phyloP scores from a whole-genome alignment of 2,113 vertebrate genomes.

The Trogon melanurus region DNA sequence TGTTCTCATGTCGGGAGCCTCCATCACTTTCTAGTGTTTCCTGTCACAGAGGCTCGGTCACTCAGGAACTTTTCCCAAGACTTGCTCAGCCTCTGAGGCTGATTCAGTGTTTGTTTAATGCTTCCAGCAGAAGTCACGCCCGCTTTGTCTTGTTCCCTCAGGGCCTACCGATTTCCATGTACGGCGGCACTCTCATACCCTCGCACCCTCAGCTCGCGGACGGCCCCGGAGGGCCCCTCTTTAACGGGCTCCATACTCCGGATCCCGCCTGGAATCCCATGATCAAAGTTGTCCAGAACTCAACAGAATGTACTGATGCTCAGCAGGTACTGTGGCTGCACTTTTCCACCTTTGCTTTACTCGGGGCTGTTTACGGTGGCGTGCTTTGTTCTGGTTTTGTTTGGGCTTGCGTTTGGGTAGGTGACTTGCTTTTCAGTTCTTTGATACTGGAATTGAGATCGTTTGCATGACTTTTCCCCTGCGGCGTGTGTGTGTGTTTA shows the following conservation, averaged over 20 bases:
- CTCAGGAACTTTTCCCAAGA: not conserved
- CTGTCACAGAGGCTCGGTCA: not conserved
- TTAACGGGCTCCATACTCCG: slow-evolving; percentile 93
- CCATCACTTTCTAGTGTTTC: not conserved
- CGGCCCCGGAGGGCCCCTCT: slow-evolving; percentile 91
- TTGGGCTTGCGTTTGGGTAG: not conserved
- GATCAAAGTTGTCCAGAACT: slow-evolving; percentile 97
- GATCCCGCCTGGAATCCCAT: slow-evolving; percentile 98
- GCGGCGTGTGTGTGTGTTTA: not conserved
- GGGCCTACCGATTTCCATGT: slow-evolving; percentile 98
- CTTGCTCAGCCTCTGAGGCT: not conserved
- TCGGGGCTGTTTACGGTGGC: not conserved
- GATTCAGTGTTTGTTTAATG: not conserved
- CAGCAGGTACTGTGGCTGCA: slow-evolving; percentile 86
- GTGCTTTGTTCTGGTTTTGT: not conserved
- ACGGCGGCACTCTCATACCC: slow-evolving; percentile 93
- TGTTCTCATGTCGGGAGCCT: not conserved
- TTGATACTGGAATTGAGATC: not conserved
- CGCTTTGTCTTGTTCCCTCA: slow-evolving; percentile 51
- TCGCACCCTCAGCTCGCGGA: slow-evolving; percentile 94
- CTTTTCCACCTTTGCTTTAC: not conserved
- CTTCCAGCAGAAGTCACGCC: not conserved
- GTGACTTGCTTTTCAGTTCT: not conserved
- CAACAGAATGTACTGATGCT: slow-evolving; percentile 93
- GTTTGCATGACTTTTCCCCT: not conserved